phyloP scores from a whole-genome alignment of 2,113 vertebrate species.

The Microcebus murinus region DNA sequence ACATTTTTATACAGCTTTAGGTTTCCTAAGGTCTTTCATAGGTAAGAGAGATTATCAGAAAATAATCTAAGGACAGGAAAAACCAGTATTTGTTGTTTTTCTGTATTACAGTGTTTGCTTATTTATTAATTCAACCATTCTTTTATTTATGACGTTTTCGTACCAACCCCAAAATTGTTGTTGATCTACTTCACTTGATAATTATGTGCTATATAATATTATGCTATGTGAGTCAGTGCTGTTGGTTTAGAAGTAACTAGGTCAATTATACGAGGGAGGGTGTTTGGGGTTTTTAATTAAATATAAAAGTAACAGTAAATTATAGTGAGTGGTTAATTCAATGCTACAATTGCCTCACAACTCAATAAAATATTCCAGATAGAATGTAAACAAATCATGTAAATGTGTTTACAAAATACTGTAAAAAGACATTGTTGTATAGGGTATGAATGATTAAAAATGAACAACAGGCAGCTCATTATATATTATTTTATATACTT shows the following conservation, averaged over 20 bases:
- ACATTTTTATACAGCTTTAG: background rate
- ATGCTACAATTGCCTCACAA: background rate
- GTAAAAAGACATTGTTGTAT: background rate
- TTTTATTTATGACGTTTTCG: background rate
- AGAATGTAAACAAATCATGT: background rate
- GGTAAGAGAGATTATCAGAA: background rate
- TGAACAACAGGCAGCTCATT: background rate
- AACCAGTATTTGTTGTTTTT: background rate
- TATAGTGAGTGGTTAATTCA: background rate
- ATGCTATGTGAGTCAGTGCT: background rate
- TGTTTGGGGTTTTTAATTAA: slow-evolving; percentile 31
- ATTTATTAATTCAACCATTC: background rate
- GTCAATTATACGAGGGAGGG: background rate
- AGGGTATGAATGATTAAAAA: background rate
- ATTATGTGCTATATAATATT: background rate
- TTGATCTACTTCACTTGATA: background rate
- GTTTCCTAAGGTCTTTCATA: slow-evolving; percentile 33
- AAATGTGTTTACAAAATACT: background rate
- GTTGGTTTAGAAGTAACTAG: background rate
- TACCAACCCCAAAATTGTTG: background rate
- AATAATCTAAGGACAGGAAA: background rate
- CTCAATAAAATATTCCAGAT: background rate
- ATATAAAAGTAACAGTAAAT: background rate
- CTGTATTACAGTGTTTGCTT: background rate
- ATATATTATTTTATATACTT: background rate